These are phyloP conservation scores for Nipponacmea schrenckii DNA, from an alignment of 2,888 invertebrate genomes.

Conservation along the genomic window DNA sequence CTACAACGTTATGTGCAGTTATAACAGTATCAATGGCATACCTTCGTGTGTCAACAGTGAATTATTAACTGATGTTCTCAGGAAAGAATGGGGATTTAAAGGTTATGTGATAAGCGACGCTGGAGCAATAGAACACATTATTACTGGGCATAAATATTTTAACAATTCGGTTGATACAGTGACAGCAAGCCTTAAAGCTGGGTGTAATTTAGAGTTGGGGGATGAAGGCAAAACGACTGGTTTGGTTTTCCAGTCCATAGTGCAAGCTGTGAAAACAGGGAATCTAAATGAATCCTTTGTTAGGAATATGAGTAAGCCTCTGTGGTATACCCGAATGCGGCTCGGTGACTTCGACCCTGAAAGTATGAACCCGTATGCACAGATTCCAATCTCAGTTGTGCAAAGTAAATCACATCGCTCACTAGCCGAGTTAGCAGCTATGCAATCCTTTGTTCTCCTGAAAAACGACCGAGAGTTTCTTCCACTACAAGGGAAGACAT, in stretches of 20 bases:
- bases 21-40: constrained; percentile 48
- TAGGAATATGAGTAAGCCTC: constrained; percentile 35
- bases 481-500: constrained; percentile 21
- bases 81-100: constrained; percentile 42
- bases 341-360: constrained; percentile 52
- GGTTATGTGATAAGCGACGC: constrained; percentile 47
- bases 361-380: constrained; percentile 54
- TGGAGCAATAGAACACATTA: constrained; percentile 38
- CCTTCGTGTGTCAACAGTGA: constrained; percentile 46
- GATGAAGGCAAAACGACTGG: background rate
- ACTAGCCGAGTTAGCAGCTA: constrained; percentile 44
- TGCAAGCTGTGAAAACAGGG: constrained; percentile 40
- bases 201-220: constrained; percentile 23
- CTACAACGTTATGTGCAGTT: constrained; percentile 50
- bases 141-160: constrained; percentile 26
- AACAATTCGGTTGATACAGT: constrained; percentile 19
- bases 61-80: constrained; percentile 40
- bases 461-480: constrained; percentile 43
- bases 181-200: constrained; percentile 27
- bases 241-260: constrained; percentile 20
- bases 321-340: constrained; percentile 49
- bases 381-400: constrained; percentile 36
- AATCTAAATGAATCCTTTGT: constrained; percentile 36
- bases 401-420: constrained; percentile 39
- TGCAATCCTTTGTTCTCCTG: constrained; percentile 52